Base-by-base conservation (phyloP, 2,113 vertebrate species). In the Hypanus sabinus region DNA sequence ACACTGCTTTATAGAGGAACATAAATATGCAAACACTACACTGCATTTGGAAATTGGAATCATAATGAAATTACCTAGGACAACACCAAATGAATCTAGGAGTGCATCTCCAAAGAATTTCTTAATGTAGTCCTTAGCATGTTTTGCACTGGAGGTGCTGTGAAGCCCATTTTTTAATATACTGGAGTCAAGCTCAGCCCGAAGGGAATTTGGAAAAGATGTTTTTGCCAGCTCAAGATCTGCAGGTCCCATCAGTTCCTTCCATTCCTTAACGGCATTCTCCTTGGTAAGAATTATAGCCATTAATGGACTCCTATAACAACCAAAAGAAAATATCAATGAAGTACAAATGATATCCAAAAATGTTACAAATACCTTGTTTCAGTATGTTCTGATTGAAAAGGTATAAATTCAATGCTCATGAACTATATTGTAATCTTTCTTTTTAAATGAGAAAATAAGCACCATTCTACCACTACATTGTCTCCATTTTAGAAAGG, bases 221-320 rank as follows among this genome's bases (percentile, higher is more conserved):
- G 76, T 14, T 94, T 95, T 96, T 94, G 96, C 96, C 75, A 94
- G 30, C 65, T 95, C 76, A 76, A 95, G 96, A 81, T 96, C 94
- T 0, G 57, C 0, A 90, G 96, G 96, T 94, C 96, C 96, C 94
- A 96, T 96, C 62, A 96, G 76, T 38, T 94, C 3, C 24, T 94
- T 95, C 96, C 96, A 96, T 0, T 96, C 96, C 81, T 96, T 94
- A 79, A 96, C 96, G 75, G 96, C 96, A 87, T 96, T 96, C 95
- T 96, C 94, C 90, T 96, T 96, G 22, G 96, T 94, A 94, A 96
- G 95, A 85, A 96, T 20, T 95, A 95, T 96, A 27, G 96, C n/a
- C 94, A 96, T 94, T 0, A 95, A 96, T 1, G 95, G 95, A 36
- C 96, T 95, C 38, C 96, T 96, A 94, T 95, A 7, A 87, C 9